phyloP scores from a whole-genome alignment of 23 tunicate species.

The Clavelina lepadiformis region DNA sequence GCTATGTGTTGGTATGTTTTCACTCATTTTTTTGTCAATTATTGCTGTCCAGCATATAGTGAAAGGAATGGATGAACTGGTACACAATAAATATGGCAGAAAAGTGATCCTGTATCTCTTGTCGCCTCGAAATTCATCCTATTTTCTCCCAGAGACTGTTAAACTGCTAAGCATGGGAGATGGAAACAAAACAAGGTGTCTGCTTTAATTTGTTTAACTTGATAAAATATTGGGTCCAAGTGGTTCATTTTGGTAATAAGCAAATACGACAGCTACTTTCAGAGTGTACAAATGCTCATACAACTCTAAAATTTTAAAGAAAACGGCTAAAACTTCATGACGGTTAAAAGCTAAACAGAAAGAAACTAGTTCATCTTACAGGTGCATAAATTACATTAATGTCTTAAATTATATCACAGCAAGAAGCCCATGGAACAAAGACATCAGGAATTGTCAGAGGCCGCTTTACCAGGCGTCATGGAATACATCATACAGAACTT shows the following conservation, averaged over 20 bases:
- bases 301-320: too few species aligned
- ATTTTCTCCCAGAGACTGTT: constrained; percentile 72
- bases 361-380: neutral
- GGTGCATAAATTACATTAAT: neutral
- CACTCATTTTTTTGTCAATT: neutral
- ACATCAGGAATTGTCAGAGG: constrained; percentile 50
- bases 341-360: too few species aligned
- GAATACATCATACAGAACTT: constrained; percentile 25
- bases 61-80: constrained; percentile 44
- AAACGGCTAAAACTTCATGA: too few species aligned
- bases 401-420: constrained; percentile 15
- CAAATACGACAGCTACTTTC: neutral
- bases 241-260: neutral
- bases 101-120: constrained; percentile 77
- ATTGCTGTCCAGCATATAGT: constrained; percentile 41
- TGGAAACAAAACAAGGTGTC: constrained; percentile 60
- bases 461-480: constrained; percentile 51
- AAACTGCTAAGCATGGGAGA: constrained; percentile 62
- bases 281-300: too few species aligned
- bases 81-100: constrained; percentile 67
- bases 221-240: neutral
- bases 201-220: neutral
- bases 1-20: neutral
- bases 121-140: constrained; percentile 61
- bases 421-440: constrained; percentile 76